phyloP scores from a whole-genome alignment of 2,797 vertebrate species.

The Clarias pachynema region DNA sequence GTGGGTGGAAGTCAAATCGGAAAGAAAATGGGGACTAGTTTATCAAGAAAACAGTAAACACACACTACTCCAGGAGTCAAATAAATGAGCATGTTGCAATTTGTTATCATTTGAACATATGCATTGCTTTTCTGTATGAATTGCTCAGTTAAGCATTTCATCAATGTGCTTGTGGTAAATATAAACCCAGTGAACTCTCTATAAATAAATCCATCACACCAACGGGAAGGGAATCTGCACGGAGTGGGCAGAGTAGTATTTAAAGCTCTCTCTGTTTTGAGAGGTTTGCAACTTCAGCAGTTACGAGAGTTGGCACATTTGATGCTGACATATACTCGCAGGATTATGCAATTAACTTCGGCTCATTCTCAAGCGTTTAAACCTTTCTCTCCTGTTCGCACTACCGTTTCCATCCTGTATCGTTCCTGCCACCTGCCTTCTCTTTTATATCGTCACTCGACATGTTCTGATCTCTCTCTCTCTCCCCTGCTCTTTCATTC shows the following conservation, averaged over 20 bases:
- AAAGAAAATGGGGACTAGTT: not conserved
- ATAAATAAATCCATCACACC: slow-evolving; percentile 8
- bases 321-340: not conserved
- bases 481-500: slow-evolving; percentile 10
- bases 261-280: not conserved
- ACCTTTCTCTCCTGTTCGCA: not conserved
- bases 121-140: not conserved
- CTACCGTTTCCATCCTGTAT: slow-evolving; percentile 11
- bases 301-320: not conserved
- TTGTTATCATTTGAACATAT: not conserved
- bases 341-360: slow-evolving; percentile 14
- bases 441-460: slow-evolving; percentile 16
- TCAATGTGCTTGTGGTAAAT: not conserved
- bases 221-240: not conserved
- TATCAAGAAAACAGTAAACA: not conserved
- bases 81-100: not conserved
- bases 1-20: not conserved
- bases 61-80: not conserved
- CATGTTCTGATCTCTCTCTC: not conserved
- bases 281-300: not conserved
- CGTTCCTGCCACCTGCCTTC: slow-evolving; percentile 16
- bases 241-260: not conserved
- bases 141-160: not conserved
- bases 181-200: slow-evolving; percentile 18
- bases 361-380: not conserved